phyloP scores from a whole-genome alignment of 2,797 vertebrate genomes.

The Loris lydekkerianus region DNA sequence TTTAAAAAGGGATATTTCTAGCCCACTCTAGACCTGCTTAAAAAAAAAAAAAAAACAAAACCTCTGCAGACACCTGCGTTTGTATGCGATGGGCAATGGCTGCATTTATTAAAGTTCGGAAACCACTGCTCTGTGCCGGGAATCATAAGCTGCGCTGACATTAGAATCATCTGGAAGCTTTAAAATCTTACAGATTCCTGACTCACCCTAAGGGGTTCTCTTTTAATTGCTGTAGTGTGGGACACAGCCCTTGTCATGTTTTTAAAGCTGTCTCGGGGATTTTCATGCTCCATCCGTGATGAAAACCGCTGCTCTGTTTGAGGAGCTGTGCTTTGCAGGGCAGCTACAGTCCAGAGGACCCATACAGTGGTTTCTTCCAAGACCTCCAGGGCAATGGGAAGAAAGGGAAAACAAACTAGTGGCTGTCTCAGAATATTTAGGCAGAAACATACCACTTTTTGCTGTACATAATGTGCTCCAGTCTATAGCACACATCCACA shows the following conservation, averaged over 20 bases:
- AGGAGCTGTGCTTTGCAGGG: not conserved
- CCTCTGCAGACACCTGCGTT: not conserved
- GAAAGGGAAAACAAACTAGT: not conserved
- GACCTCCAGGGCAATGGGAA: not conserved
- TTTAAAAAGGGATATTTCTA: not conserved
- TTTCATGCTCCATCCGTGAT: constrained; percentile 6
- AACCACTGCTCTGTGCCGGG: not conserved
- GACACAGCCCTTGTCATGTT: not conserved
- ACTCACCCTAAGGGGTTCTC: not conserved
- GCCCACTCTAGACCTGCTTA: not conserved
- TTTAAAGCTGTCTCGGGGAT: constrained; percentile 33
- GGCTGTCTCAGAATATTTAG: not conserved
- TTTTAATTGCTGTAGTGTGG: constrained; percentile 40
- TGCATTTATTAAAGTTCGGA: not conserved
- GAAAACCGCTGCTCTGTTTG: not conserved
- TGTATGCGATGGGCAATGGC: not conserved
- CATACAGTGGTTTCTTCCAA: constrained; percentile 8
- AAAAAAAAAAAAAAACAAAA: not conserved
- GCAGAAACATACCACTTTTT: not conserved
- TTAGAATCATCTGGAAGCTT: constrained; percentile 21
- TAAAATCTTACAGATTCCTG: constrained; percentile 19
- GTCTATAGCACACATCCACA: too few species aligned
- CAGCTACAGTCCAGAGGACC: not conserved
- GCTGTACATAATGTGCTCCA: too few species aligned
- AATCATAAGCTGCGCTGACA: not conserved